A percentile compares a stretch with the other conserved stretches of the same genome.
phyloP scores from a whole-genome alignment of 1,140 invertebrate species.

The Drosophila obscura region DNA sequence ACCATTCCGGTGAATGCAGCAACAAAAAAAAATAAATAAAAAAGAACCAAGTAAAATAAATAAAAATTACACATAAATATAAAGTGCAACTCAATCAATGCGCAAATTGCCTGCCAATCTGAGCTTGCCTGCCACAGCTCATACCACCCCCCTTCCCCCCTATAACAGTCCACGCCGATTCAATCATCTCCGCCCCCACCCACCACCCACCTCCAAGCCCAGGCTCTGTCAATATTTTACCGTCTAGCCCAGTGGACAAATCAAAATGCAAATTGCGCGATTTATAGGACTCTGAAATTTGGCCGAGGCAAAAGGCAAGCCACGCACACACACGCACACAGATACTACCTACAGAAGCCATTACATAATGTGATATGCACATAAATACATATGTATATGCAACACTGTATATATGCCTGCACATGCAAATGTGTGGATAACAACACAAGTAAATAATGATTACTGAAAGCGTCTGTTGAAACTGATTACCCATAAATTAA shows the following conservation, averaged over 20 bases:
- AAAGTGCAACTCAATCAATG: conserved; percentile 65
- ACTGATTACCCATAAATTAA: conserved; percentile 81
- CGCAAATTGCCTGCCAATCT: conserved; percentile 58
- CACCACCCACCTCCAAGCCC: background rate
- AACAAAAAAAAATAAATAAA: background rate
- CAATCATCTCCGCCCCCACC: background rate
- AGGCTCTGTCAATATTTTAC: conserved; percentile 34
- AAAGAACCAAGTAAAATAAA: conserved; percentile 19
- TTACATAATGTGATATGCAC: conserved; percentile 16
- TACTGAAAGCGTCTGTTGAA: conserved; percentile 79
- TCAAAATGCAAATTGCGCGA: conserved; percentile 71
- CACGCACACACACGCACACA: conserved; percentile 9
- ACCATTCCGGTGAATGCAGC: conserved; percentile 29
- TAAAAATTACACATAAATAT: conserved; percentile 29
- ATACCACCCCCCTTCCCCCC: background rate
- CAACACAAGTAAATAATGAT: conserved; percentile 71
- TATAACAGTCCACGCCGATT: background rate
- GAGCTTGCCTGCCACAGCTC: conserved; percentile 3
- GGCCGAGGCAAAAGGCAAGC: conserved; percentile 30
- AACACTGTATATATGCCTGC: no score
- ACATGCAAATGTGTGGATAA: conserved; percentile 5
- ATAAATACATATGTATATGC: conserved; percentile 2
- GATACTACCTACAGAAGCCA: background rate
- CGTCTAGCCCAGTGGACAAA: conserved; percentile 69
- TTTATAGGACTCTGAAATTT: conserved; percentile 60